A percentile compares a stretch with the other conserved stretches of the same genome.
phyloP scores from a whole-genome alignment of 1,140 invertebrate genomes.

The Hypsibius dujardini region DNA sequence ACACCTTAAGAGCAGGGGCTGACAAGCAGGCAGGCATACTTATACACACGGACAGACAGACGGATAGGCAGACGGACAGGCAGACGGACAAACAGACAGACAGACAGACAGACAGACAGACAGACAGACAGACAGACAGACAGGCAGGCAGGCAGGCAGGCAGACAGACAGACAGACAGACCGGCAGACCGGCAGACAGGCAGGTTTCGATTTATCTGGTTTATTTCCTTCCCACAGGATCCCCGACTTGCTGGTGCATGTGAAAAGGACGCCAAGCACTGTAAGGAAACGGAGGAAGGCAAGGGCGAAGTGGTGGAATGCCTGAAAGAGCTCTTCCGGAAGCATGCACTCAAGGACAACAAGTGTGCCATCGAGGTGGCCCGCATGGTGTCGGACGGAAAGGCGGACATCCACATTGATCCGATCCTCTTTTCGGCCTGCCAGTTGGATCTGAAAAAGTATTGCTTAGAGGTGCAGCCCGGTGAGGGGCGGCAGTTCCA shows the following conservation, averaged over 20 bases:
- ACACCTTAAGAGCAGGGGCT: neutral
- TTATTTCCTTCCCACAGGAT: slow-evolving; percentile 36
- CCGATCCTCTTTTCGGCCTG: slow-evolving; percentile 39
- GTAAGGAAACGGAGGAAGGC: slow-evolving; percentile 38
- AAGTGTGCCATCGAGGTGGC: neutral
- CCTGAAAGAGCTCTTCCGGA: slow-evolving; percentile 57
- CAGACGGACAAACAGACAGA: too few species aligned
- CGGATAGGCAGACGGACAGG: too few species aligned
- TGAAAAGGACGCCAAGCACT: slow-evolving; percentile 33
- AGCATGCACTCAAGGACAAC: slow-evolving; percentile 41
- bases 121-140: too few species aligned
- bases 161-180: neutral
- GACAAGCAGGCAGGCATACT: neutral
- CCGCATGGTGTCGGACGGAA: neutral
- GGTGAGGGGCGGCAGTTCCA: slow-evolving; percentile 48
- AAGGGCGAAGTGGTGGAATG: slow-evolving; percentile 57
- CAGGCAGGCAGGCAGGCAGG: too few species aligned
- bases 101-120: too few species aligned
- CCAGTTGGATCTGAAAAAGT: slow-evolving; percentile 47
- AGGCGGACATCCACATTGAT: slow-evolving; percentile 43
- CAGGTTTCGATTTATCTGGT: neutral
- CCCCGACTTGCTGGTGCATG: slow-evolving; percentile 59
- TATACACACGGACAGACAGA: neutral
- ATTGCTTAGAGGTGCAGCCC: slow-evolving; percentile 58
- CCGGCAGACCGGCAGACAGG: neutral